A percentile compares a stretch with the other conserved stretches of the same genome.
Conservation (phyloP, 2,888 invertebrate genomes). For the Megalurothrips usitatus region DNA sequence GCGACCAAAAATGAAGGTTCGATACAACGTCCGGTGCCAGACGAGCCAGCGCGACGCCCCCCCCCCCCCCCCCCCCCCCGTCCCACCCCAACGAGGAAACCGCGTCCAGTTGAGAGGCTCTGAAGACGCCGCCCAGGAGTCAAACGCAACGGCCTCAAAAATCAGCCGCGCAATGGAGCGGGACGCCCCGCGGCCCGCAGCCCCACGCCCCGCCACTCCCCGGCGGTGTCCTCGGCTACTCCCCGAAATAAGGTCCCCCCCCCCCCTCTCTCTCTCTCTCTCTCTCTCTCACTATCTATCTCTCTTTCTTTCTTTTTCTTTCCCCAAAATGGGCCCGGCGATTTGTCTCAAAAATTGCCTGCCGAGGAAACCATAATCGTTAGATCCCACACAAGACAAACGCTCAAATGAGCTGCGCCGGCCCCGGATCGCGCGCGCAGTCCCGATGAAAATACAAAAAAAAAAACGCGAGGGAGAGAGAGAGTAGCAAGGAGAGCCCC, state of each 20-base stretch:
- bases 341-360: constrained; percentile 23
- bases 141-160: neutral
- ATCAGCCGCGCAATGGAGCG: neutral
- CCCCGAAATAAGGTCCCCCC: neutral
- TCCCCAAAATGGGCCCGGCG: neutral
- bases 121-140: too few species aligned
- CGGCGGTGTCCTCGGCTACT: neutral
- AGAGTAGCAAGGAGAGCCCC: too few species aligned
- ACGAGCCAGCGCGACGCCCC: too few species aligned
- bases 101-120: too few species aligned
- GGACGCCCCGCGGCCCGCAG: neutral
- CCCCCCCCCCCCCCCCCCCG: too few species aligned
- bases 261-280: too few species aligned
- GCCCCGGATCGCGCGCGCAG: neutral
- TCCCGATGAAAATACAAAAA: neutral
- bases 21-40: too few species aligned
- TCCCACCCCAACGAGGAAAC: too few species aligned
- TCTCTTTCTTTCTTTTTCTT: too few species aligned
- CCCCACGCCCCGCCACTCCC: neutral
- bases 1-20: neutral
- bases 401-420: neutral
- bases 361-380: constrained; percentile 24
- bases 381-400: constrained; percentile 16
- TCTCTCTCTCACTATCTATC: too few species aligned
- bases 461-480: neutral